Evolutionary conservation across 2,113 vertebrate genomes (phyloP).

Genomic region (Microcebus griseorufus): DNA sequence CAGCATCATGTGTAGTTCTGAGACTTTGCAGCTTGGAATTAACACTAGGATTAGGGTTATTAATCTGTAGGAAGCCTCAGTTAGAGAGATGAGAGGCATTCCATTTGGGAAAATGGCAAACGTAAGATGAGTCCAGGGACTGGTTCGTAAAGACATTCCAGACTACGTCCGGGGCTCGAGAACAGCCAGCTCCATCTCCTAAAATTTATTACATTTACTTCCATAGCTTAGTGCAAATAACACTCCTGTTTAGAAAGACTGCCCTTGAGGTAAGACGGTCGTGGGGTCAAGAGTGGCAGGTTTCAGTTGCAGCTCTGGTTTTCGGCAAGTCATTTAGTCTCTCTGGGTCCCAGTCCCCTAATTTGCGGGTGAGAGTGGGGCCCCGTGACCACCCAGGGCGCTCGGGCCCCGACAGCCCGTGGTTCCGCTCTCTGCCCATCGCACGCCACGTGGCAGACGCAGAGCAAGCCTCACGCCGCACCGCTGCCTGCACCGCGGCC

Average conservation of each 20-base stretch:
- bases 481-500: rapidly evolving
- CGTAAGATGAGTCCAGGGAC: background rate
- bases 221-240: background rate
- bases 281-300: background rate
- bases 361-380: background rate
- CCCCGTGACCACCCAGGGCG: background rate
- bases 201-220: background rate
- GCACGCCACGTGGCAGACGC: rapidly evolving
- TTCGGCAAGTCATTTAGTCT: background rate
- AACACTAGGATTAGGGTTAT: background rate
- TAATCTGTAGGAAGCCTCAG: background rate
- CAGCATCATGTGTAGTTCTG: background rate
- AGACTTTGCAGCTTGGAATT: background rate
- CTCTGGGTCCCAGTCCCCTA: background rate
- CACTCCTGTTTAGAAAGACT: background rate
- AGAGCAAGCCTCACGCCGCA: rapidly evolving
- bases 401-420: background rate
- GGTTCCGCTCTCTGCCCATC: background rate
- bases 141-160: background rate
- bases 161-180: background rate
- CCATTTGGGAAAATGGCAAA: background rate
- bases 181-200: background rate
- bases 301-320: background rate
- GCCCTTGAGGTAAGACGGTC: too few relatives aligned
- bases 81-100: background rate